Evolutionary conservation across 1,140 invertebrate species (phyloP).

Genomic region (Lanistes nyassanus): DNA sequence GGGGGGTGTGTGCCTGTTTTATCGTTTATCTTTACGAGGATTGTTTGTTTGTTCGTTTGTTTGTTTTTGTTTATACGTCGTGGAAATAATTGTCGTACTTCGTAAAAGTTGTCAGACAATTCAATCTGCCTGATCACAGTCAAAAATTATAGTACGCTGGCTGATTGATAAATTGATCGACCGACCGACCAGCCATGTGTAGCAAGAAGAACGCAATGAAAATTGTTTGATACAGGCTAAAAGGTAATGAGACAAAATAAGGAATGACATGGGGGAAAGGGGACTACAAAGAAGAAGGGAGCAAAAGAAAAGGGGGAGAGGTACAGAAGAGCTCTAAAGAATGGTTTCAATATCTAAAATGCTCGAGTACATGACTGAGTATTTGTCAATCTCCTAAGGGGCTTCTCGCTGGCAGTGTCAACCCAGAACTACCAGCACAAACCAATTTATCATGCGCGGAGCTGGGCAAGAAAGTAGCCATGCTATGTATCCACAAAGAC

Average conservation of each 20-base stretch:
- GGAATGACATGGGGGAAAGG: neutral
- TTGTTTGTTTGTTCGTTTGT: constrained; percentile 1
- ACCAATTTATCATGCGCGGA: no score
- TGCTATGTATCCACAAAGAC: no score
- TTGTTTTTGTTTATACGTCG: neutral
- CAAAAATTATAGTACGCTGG: no score
- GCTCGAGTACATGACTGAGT: neutral
- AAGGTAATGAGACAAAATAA: neutral
- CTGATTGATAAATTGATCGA: no score
- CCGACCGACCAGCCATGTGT: no score
- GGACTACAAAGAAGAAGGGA: no score
- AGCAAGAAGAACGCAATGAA: no score
- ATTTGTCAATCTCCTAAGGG: constrained; percentile 18
- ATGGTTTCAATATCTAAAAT: neutral
- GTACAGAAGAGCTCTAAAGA: constrained; percentile 2
- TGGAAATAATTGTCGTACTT: neutral
- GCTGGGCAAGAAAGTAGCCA: no score
- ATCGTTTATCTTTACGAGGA: neutral
- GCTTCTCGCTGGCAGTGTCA: neutral
- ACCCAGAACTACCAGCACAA: no score
- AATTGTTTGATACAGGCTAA: neutral
- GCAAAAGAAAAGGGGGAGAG: neutral
- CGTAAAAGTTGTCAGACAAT: no score
- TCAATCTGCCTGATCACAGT: no score
- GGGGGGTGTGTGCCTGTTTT: neutral